Conservation (phyloP, 2,888 invertebrate species). For the Matsumyia berberina region DNA sequence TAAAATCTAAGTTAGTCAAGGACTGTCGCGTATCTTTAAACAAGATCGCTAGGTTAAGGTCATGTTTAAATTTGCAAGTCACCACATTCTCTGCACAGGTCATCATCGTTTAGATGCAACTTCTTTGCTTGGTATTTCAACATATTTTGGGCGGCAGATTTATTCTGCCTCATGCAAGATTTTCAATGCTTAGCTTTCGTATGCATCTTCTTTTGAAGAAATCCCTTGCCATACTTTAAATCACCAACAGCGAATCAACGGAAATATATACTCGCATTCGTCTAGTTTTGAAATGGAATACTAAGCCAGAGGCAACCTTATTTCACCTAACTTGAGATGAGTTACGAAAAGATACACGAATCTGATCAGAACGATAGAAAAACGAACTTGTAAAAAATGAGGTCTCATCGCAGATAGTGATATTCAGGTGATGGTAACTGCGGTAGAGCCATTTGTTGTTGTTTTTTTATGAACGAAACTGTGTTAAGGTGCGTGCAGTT, state of each 20-base stretch:
- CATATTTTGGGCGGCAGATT: too few species aligned
- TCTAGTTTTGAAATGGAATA: constrained; percentile 60
- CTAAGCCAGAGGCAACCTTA: constrained; percentile 30
- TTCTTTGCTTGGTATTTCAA: too few species aligned
- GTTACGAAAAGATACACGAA: constrained; percentile 35
- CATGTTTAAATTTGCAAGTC: too few species aligned
- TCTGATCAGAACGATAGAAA: constrained; percentile 35
- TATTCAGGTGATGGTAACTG: constrained; percentile 67
- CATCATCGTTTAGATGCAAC: too few species aligned
- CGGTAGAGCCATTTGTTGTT: constrained; percentile 23
- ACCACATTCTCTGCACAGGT: too few species aligned
- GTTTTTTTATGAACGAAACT: constrained; percentile 10
- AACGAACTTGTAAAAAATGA: constrained; percentile 32
- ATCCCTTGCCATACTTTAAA: constrained; percentile 1
- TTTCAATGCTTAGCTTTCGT: background rate
- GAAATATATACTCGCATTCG: constrained; percentile 51
- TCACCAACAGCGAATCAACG: constrained; percentile 30
- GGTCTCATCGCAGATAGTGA: constrained; percentile 47
- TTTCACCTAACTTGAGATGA: constrained; percentile 54
- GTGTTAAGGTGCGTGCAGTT: constrained; percentile 49
- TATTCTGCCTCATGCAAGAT: too few species aligned
- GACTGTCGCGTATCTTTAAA: too few species aligned
- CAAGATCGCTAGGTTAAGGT: too few species aligned
- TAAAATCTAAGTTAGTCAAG: too few species aligned
- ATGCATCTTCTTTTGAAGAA: constrained; percentile 2